Evolutionary conservation across 2,888 invertebrate genomes (phyloP).

Genomic region (Leptarthrus brevirostris): DNA sequence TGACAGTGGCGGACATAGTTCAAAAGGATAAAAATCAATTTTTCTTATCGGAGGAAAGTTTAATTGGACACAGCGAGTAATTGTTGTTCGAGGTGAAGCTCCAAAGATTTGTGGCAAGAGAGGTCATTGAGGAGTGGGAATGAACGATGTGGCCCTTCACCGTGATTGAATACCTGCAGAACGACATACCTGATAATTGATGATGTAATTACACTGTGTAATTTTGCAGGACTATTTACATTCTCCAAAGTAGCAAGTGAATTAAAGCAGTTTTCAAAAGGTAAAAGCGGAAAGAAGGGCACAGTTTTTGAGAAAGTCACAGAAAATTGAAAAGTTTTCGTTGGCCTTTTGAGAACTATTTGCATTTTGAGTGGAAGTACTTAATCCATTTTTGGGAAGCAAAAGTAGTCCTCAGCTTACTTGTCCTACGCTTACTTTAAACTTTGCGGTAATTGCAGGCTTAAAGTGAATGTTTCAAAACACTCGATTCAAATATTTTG

Average conservation of each 20-base stretch:
- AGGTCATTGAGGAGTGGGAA: constrained; percentile 14
- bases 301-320: too few species aligned
- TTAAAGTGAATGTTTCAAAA: too few species aligned
- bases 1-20: neutral
- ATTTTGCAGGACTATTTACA: constrained; percentile 9
- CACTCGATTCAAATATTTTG: too few species aligned
- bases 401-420: too few species aligned
- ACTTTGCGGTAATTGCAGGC: too few species aligned
- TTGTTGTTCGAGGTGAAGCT: constrained; percentile 14
- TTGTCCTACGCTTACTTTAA: too few species aligned
- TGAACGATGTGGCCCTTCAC: neutral
- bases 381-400: too few species aligned
- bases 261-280: too few species aligned
- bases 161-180: constrained; percentile 14
- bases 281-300: too few species aligned
- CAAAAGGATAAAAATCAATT: constrained; percentile 40
- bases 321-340: too few species aligned
- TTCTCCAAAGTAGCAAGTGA: neutral
- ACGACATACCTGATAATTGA: neutral
- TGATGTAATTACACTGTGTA: constrained; percentile 21
- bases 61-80: constrained; percentile 26
- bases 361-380: too few species aligned
- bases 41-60: constrained; percentile 9
- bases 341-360: too few species aligned
- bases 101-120: neutral